These are phyloP conservation scores for Crossoptilon crossoptilon DNA, from an alignment of 2,797 vertebrate genomes.

Conservation along the genomic window DNA sequence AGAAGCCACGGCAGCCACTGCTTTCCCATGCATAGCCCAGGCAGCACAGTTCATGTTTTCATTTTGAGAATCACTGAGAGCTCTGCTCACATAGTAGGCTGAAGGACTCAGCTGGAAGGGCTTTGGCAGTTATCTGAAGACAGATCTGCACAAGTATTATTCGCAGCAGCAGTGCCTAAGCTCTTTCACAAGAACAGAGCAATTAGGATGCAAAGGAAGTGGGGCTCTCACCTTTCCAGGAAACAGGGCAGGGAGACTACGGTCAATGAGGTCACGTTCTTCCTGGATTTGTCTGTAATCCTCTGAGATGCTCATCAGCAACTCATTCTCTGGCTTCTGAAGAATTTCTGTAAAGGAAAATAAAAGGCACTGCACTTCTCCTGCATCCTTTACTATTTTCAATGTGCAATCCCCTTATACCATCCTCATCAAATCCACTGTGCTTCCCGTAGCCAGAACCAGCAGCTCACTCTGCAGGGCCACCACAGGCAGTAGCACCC, in stretches of 20 bases:
- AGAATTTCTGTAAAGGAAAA: slow-evolving; percentile 71
- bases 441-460: neutral
- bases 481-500: accelerated
- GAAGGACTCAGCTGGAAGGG: neutral
- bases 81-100: neutral
- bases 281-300: slow-evolving; percentile 87
- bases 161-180: neutral
- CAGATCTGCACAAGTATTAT: neutral
- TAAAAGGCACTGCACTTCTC: neutral
- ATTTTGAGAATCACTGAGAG: neutral
- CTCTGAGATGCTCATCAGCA: slow-evolving; percentile 87
- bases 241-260: slow-evolving; percentile 79
- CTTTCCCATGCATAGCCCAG: neutral
- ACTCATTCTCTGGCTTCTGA: slow-evolving; percentile 80
- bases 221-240: slow-evolving; percentile 81
- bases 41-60: neutral
- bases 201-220: neutral
- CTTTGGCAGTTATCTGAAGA: slow-evolving; percentile 7
- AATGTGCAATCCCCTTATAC: neutral
- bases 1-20: neutral
- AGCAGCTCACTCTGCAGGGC: neutral
- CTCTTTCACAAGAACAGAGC: neutral
- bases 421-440: neutral
- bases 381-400: neutral
- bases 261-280: slow-evolving; percentile 83